Evolutionary conservation across 2,797 vertebrate species (phyloP), one percentile per base, ranked within the genome.

Genomic region (Coccyzus lansbergi): DNA sequence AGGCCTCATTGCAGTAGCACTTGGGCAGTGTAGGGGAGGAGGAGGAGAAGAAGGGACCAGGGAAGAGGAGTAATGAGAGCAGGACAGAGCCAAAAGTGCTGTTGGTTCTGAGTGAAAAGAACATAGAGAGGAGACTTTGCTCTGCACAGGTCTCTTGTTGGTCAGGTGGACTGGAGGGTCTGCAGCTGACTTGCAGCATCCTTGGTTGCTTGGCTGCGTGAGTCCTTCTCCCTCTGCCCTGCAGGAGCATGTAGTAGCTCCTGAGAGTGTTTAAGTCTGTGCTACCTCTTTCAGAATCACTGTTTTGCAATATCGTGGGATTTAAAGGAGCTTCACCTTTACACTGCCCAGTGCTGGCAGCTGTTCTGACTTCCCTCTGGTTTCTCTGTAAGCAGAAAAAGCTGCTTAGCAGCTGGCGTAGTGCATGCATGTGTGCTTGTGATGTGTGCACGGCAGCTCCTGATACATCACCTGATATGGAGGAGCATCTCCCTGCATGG

Each of bases 341-440:
- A 60, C 58, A 24, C 33, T 46, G 42, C 2, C 2, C 34, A 12
- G 42, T 2, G 1, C 63, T 63, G 52, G 64, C 88, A 87, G 86
- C 84, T 92, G 76, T 67, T 85, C 44, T 83, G 78, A n/a, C 52
- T 89, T 93, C 34, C 13, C 12, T 10, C 49, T 63, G 55, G 56
- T 51, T 72, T 86, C 62, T 69, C 31, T 75, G n/a, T 33, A 33
- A 92, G 81, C 78, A 88, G 60, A 58, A 77, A 63, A 76, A 74
- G 64, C 71, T 67, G 24, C 11, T 72, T 29, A 60, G 75, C 88
- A 83, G 56, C 86, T 83, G 84, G 52, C 69, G 44, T 75, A 68
- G 40, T 0, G 38, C 44, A 51, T 62, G 63, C 55, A 55, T 3
- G 2, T 62, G 38, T 70, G 88, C 28, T 10, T 63, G 48, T 55